Evolutionary conservation across 2,888 invertebrate genomes (phyloP).

Genomic region (Monoplex corrugatus): DNA sequence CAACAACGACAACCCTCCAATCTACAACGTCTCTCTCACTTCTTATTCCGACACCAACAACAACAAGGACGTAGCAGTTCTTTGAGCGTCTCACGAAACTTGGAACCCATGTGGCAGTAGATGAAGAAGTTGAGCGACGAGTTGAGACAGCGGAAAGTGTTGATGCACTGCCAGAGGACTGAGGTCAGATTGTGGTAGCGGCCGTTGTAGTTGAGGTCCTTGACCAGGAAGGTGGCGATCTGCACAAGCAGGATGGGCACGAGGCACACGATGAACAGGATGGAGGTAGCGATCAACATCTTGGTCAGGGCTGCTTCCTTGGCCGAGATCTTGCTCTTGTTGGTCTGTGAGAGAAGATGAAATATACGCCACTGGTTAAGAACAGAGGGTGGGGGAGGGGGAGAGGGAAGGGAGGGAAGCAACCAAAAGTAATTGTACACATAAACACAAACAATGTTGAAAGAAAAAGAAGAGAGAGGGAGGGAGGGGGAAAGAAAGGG

Average conservation of each 20-base stretch:
- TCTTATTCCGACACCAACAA: not conserved
- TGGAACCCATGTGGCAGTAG: conserved; percentile 44
- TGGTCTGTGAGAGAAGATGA: too few relatives aligned
- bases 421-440: too few relatives aligned
- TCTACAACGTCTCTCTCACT: too few relatives aligned
- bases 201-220: conserved; percentile 47
- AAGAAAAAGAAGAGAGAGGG: too few relatives aligned
- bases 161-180: conserved; percentile 43
- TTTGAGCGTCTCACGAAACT: conserved; percentile 19
- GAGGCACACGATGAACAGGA: conserved; percentile 44
- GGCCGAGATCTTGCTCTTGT: not conserved
- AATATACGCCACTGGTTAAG: too few relatives aligned
- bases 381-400: too few relatives aligned
- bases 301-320: conserved; percentile 42
- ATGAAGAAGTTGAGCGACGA: conserved; percentile 46
- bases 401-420: too few relatives aligned
- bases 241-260: conserved; percentile 43
- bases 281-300: conserved; percentile 43
- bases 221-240: conserved; percentile 46
- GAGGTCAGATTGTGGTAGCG: conserved; percentile 48
- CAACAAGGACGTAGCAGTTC: not conserved
- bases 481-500: too few relatives aligned
- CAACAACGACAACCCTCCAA: too few relatives aligned
- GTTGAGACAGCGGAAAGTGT: conserved; percentile 41
- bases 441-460: too few relatives aligned